Base-by-base conservation (phyloP, 1,140 invertebrate genomes). In the Octopus sinensis region DNA sequence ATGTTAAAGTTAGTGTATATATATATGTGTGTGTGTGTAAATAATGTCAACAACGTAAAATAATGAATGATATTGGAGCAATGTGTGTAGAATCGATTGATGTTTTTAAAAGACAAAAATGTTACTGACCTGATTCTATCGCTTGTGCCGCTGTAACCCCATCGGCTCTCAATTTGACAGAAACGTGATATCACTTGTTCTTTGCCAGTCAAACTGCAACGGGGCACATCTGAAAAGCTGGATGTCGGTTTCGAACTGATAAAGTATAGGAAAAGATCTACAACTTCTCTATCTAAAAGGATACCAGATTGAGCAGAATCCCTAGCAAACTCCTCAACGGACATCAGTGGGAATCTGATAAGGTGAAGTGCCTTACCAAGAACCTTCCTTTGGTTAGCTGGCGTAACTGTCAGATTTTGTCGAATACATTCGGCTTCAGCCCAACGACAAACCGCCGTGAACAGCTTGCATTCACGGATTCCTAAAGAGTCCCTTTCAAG, bases 291-390 rank as follows among this genome's bases (percentile, higher is more conserved):
- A 86, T 96, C 95, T 80, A 93, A 94, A 1, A 97, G 90, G 30
- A 97, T 90, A 17, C 94, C 94, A 85, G 88, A 87, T 82, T 92
- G 90, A 30, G 95, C 96, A 10, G 95, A 93, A 6, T 94, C 94
- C 86, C 93, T 92, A 0, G 96, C 95, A 91, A 97, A 97, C 89
- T 97, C 96, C 88, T 96, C 94, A 4, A 96, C 93, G 2, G 94
- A 94, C 95, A 97, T 97, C 5, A 96, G 90, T 5, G 96, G 95
- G 90, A 96, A 97, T 53, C 96, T 91, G 82, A 97, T 94, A 1
- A 96, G 91, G 62, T 93, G 92, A 75, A 96, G 91, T 17, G 94
- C 93, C 78, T 92, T 86, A 0, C 94, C 94, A 0, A 96, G 89
- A 2, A 95, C 93, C 78, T 91, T 88, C 83, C 95, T 90, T 86